Evolutionary conservation across 2,797 vertebrate species (phyloP).

Genomic region (Anguilla pacifica): DNA sequence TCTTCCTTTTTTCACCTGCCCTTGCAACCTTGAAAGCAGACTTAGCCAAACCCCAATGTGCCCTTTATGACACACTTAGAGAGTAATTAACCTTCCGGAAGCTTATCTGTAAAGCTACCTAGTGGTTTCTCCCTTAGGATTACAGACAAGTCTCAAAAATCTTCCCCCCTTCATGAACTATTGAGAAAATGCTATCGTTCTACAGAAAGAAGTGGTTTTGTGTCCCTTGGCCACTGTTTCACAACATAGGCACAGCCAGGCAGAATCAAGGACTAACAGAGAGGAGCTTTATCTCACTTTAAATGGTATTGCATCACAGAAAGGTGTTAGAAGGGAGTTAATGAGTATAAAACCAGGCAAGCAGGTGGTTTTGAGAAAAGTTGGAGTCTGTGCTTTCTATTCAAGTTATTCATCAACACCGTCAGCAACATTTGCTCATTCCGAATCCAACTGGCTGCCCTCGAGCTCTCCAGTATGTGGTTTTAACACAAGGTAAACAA

Average conservation of each 20-base stretch:
- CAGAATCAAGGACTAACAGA: too few species aligned
- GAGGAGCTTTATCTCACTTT: too few species aligned
- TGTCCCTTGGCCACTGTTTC: slow-evolving; percentile 35
- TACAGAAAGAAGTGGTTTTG: slow-evolving; percentile 38
- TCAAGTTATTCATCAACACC: slow-evolving; percentile 36
- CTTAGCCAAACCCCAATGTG: slow-evolving; percentile 59
- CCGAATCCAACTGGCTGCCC: slow-evolving; percentile 43
- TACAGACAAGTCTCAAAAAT: slow-evolving; percentile 66
- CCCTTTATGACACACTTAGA: slow-evolving; percentile 31
- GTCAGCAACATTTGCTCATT: slow-evolving; percentile 25
- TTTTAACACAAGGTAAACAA: slow-evolving; percentile 36
- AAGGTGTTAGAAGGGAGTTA: slow-evolving; percentile 34
- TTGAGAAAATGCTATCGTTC: slow-evolving; percentile 69
- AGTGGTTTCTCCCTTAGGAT: slow-evolving; percentile 62
- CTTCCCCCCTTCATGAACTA: slow-evolving; percentile 59
- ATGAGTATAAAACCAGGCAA: slow-evolving; percentile 20
- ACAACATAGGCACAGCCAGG: too few species aligned
- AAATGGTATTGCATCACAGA: slow-evolving; percentile 17
- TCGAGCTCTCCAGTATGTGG: slow-evolving; percentile 35
- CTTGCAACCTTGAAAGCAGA: slow-evolving; percentile 14
- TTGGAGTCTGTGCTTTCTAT: background rate
- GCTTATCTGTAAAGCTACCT: slow-evolving; percentile 69
- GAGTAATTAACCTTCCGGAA: slow-evolving; percentile 71
- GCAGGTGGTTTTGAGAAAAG: background rate
- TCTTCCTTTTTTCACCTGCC: background rate